A percentile compares a stretch with the other conserved stretches of the same genome.
Evolutionary conservation across 35 echinoderm and acorn worm genomes (phyloP).

Genomic region (Hemicentrotus pulcherrimus): DNA sequence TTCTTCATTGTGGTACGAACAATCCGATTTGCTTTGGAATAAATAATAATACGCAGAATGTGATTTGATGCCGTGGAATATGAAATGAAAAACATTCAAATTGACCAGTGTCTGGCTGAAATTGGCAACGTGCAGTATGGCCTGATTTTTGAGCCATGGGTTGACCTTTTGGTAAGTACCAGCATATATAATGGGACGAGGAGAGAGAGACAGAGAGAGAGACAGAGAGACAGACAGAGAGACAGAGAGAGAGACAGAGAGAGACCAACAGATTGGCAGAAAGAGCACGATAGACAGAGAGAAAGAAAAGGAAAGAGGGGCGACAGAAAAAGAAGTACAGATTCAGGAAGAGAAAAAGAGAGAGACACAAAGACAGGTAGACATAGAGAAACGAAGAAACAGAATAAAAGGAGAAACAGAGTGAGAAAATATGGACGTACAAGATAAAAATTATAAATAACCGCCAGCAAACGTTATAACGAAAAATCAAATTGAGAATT

Average conservation of each 20-base stretch:
- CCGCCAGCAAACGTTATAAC: too few species aligned
- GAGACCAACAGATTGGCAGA: background rate
- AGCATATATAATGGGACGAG: background rate
- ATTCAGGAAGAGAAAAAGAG: background rate
- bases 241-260: background rate
- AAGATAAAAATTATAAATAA: too few species aligned
- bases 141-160: background rate
- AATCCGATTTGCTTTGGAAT: too few species aligned
- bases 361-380: background rate
- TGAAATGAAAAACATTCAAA: background rate
- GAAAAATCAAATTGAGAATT: too few species aligned
- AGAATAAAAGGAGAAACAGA: too few species aligned
- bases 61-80: background rate
- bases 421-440: too few species aligned
- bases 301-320: background rate
- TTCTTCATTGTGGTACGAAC: too few species aligned
- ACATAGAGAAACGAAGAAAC: too few species aligned
- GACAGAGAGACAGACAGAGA: background rate
- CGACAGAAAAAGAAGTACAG: background rate
- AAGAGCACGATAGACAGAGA: background rate
- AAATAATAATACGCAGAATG: background rate
- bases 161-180: constrained; percentile 9
- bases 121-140: background rate
- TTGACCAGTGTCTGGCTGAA: background rate
- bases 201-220: background rate